Percentiles rank a stretch among this genome's conserved stretches.
phyloP scores from a whole-genome alignment of 2,113 vertebrate species.

The Junco hyemalis region DNA sequence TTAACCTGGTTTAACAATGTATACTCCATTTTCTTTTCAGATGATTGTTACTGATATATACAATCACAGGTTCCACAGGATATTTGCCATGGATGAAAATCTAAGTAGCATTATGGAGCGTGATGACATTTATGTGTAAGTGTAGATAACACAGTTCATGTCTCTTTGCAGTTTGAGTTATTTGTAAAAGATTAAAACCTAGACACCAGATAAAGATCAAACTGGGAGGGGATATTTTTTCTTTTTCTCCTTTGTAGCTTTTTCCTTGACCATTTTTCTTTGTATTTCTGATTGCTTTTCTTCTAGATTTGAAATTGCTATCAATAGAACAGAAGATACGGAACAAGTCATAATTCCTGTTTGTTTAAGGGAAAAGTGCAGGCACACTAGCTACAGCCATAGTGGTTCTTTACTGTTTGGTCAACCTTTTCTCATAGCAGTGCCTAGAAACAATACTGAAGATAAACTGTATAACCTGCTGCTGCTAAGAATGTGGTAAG shows the following conservation, averaged over 20 bases:
- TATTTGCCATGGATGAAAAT: constrained; percentile 96
- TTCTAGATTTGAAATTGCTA: constrained; percentile 82
- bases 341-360: constrained; percentile 96
- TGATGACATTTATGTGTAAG: constrained; percentile 98
- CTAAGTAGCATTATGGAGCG: constrained; percentile 98
- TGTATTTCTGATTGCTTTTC: constrained; percentile 6
- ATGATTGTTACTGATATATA: constrained; percentile 98
- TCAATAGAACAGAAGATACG: constrained; percentile 91
- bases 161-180: background rate
- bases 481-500: constrained; percentile 91
- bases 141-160: constrained; percentile 4
- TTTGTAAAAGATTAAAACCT: background rate
- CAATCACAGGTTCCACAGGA: constrained; percentile 98
- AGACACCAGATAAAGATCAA: background rate
- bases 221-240: background rate
- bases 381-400: constrained; percentile 94
- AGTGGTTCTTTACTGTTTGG: constrained; percentile 93
- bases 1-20: constrained; percentile 15
- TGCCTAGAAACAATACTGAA: constrained; percentile 92
- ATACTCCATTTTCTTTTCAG: constrained; percentile 68
- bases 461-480: constrained; percentile 97
- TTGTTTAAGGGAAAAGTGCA: constrained; percentile 93
- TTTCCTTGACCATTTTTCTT: background rate
- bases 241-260: background rate
- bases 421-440: constrained; percentile 93